phyloP scores from a whole-genome alignment of 2,113 vertebrate genomes.

The Chaenogobius annularis region DNA sequence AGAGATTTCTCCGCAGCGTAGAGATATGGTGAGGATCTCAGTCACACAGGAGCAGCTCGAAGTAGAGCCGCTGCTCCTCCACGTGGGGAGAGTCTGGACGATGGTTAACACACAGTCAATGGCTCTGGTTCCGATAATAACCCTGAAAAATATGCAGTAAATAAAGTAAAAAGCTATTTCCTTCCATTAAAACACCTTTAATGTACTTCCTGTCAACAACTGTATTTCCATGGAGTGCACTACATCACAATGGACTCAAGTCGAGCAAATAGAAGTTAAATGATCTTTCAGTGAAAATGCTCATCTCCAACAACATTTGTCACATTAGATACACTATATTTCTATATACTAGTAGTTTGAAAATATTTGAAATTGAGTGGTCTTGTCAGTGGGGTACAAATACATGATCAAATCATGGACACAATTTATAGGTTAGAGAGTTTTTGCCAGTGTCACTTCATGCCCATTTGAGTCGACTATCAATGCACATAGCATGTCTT shows the following conservation, averaged over 20 bases:
- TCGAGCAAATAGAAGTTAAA: background rate
- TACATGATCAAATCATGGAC: no score
- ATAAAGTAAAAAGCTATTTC: slow-evolving; percentile 9
- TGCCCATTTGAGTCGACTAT: no score
- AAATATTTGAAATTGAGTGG: no score
- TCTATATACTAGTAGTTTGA: background rate
- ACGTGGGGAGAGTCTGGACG: background rate
- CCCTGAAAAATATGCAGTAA: background rate
- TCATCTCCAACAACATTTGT: background rate
- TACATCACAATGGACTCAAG: background rate
- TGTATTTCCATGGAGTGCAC: slow-evolving; percentile 2
- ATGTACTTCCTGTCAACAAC: background rate
- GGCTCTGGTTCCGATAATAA: background rate
- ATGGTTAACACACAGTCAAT: background rate
- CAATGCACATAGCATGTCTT: no score
- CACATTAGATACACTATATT: background rate
- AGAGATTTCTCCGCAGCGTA: no score
- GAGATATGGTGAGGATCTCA: no score
- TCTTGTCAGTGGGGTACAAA: no score
- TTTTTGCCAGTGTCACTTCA: no score
- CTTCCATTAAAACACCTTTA: slow-evolving; percentile 19
- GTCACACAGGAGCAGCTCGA: no score
- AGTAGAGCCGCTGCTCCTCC: no score
- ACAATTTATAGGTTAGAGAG: no score
- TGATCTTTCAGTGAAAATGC: background rate